phyloP scores from a whole-genome alignment of 2,888 invertebrate genomes.

The Oxytorus armatus region DNA sequence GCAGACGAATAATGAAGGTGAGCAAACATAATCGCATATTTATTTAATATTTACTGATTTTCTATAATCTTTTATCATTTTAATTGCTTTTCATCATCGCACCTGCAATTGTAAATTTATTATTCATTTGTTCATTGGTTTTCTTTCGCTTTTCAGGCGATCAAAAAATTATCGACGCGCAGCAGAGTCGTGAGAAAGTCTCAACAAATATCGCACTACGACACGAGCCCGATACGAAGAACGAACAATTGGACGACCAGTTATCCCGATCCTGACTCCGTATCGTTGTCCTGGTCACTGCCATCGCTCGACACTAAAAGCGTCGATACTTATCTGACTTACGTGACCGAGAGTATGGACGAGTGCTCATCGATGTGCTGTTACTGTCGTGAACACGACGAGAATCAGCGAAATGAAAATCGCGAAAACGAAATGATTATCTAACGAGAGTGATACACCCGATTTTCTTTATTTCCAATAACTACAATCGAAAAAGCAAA shows the following conservation, averaged over 20 bases:
- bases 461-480: conserved; percentile 22
- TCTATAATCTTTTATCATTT: neutral
- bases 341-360: conserved; percentile 76
- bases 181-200: conserved; percentile 76
- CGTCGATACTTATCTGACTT: conserved; percentile 82
- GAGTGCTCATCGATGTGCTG: conserved; percentile 78
- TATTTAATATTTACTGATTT: neutral
- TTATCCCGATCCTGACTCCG: conserved; percentile 76
- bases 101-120: neutral
- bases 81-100: too few relatives aligned
- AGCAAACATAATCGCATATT: conserved; percentile 77
- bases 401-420: conserved; percentile 82
- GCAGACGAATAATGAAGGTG: conserved; percentile 81
- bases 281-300: conserved; percentile 78
- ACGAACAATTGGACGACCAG: conserved; percentile 66
- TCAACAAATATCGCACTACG: conserved; percentile 63
- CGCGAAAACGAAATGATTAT: conserved; percentile 82
- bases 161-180: conserved; percentile 80
- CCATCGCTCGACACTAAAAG: conserved; percentile 80
- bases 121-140: conserved; percentile 24
- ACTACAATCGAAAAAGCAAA: neutral
- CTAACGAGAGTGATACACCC: conserved; percentile 70
- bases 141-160: conserved; percentile 74
- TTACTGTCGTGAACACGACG: conserved; percentile 81
- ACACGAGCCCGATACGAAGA: conserved; percentile 43